A percentile compares a stretch with the other conserved stretches of the same genome.
These are phyloP conservation scores for Adela reaumurella DNA, from an alignment of 2,888 invertebrate species.

Conservation along the genomic window DNA sequence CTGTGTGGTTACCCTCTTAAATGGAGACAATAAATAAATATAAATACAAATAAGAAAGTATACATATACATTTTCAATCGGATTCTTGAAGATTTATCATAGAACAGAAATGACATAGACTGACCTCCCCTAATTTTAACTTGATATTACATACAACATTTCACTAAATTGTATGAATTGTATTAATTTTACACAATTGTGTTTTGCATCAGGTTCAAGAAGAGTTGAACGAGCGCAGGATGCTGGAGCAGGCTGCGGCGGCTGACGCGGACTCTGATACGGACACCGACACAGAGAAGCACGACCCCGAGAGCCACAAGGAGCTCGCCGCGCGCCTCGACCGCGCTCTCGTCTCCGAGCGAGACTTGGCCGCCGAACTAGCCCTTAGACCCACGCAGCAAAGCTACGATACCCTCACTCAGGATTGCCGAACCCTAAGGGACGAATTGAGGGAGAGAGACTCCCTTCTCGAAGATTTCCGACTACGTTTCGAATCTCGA, in stretches of 20 bases:
- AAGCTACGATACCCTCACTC: constrained; percentile 54
- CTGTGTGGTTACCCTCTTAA: no score
- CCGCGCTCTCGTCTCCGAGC: constrained; percentile 23
- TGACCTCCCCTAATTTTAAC: no score
- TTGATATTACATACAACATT: no score
- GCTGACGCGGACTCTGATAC: neutral
- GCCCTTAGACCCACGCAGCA: constrained; percentile 56
- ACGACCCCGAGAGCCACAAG: neutral
- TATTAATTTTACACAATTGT: neutral
- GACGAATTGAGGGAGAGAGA: constrained; percentile 24
- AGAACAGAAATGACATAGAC: no score
- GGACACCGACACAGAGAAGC: neutral
- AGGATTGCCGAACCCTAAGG: constrained; percentile 29
- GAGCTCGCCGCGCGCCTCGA: constrained; percentile 23
- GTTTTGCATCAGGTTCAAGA: neutral
- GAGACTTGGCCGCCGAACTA: constrained; percentile 55
- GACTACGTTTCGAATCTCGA: no score
- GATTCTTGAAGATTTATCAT: no score
- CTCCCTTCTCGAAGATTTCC: constrained; percentile 1
- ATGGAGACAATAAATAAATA: no score
- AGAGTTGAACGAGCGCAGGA: neutral
- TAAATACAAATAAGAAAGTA: no score
- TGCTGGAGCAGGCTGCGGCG: neutral
- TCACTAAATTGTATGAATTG: no score
- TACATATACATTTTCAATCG: no score